Percentiles rank a stretch among this genome's conserved stretches.
These are phyloP conservation scores for Elmis aenea DNA, from an alignment of 2,888 invertebrate genomes.

Conservation along the genomic window DNA sequence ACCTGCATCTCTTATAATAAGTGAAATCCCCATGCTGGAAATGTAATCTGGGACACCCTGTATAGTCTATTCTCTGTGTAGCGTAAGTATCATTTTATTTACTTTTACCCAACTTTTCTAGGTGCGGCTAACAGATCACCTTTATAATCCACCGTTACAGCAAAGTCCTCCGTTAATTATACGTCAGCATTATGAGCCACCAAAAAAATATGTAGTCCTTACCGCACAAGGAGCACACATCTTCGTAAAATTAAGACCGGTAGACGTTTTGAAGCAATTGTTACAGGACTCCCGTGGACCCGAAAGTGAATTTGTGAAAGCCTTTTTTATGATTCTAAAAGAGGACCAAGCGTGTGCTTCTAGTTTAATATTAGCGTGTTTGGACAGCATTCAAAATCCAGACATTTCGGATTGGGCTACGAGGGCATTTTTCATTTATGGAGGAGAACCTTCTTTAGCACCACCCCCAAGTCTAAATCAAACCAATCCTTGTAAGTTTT, in stretches of 20 bases:
- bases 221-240: slow-evolving; percentile 86
- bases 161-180: slow-evolving; percentile 63
- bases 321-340: slow-evolving; percentile 79
- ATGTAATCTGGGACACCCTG: too few species aligned
- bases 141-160: slow-evolving; percentile 25
- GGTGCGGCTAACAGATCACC: not conserved
- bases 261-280: slow-evolving; percentile 80
- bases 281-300: slow-evolving; percentile 79
- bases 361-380: slow-evolving; percentile 79
- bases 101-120: too few species aligned
- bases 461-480: slow-evolving; percentile 19
- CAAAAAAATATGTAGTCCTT: slow-evolving; percentile 76
- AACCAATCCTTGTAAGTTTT: slow-evolving; percentile 27
- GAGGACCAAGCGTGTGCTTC: slow-evolving; percentile 88
- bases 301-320: slow-evolving; percentile 77
- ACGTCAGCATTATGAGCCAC: slow-evolving; percentile 66
- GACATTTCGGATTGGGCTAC: slow-evolving; percentile 84
- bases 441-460: slow-evolving; percentile 63
- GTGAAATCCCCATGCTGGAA: too few species aligned
- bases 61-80: too few species aligned
- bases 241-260: slow-evolving; percentile 76
- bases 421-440: slow-evolving; percentile 87
- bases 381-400: slow-evolving; percentile 56
- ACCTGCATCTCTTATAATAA: too few species aligned
- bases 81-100: too few species aligned